These are phyloP conservation scores for Neotoxoptera formosana DNA, from an alignment of 1,140 invertebrate genomes.

Conservation along the genomic window DNA sequence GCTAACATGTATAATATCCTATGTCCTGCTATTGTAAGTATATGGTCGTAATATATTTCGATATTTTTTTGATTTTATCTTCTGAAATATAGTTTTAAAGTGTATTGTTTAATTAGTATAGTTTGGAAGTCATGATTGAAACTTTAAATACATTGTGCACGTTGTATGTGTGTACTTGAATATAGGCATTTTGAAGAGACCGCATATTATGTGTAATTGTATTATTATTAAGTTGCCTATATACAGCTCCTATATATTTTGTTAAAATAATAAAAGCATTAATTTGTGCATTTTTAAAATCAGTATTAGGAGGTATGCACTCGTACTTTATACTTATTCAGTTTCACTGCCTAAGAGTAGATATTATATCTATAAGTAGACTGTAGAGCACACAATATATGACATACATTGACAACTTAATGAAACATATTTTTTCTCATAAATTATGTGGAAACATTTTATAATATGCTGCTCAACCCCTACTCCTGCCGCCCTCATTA, in stretches of 20 bases:
- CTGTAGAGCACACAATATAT: background rate
- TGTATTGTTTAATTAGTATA: no score
- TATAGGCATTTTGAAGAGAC: no score
- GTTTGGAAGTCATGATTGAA: no score
- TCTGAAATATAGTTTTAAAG: no score
- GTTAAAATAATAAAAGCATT: background rate
- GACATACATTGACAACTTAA: background rate
- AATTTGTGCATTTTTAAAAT: background rate
- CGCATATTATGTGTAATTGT: no score
- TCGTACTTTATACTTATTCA: background rate
- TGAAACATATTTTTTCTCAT: background rate
- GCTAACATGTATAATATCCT: no score
- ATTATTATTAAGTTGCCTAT: no score
- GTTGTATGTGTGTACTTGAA: no score
- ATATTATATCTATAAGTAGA: background rate
- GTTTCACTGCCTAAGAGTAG: background rate
- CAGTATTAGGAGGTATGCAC: background rate
- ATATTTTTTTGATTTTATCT: no score
- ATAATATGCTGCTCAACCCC: background rate
- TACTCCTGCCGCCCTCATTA: constrained; percentile 30
- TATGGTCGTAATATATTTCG: no score
- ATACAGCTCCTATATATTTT: background rate
- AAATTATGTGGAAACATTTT: background rate
- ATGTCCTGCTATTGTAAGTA: no score
- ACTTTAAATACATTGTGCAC: no score